Percentiles rank a stretch among this genome's conserved stretches.
Conservation (phyloP, 2,888 invertebrate species). For the Andrena fulva region DNA sequence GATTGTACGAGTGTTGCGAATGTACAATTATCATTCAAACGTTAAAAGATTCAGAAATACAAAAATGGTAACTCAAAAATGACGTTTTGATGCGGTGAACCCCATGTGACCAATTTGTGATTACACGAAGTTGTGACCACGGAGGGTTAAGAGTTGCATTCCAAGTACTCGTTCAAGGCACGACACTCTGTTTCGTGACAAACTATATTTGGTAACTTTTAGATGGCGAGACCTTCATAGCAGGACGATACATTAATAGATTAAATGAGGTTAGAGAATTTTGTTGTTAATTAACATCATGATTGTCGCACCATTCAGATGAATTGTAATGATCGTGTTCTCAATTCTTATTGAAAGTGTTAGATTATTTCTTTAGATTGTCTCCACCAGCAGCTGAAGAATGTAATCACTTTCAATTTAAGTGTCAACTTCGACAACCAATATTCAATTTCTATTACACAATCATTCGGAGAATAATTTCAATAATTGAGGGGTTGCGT, state of each 20-base stretch:
- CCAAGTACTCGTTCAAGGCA: no score
- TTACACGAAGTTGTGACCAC: no score
- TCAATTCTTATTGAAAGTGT: no score
- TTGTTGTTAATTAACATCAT: slow-evolving; percentile 30
- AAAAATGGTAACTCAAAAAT: no score
- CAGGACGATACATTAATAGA: slow-evolving; percentile 1
- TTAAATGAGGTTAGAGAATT: slow-evolving; percentile 21
- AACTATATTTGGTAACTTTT: not conserved
- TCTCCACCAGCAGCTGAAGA: not conserved
- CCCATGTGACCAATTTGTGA: no score
- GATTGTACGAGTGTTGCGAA: no score
- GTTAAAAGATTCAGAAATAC: no score
- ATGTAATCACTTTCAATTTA: not conserved
- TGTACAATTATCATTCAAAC: no score
- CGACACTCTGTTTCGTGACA: not conserved
- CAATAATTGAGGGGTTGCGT: not conserved
- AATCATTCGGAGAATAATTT: not conserved
- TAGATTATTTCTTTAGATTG: no score
- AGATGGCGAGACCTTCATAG: not conserved
- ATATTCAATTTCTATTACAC: not conserved
- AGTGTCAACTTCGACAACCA: not conserved
- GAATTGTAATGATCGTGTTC: not conserved
- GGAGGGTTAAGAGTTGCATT: no score
- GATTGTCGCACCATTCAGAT: not conserved
- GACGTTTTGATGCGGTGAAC: no score